Conservation (phyloP, 1,140 invertebrate species). For the Leptinotarsa lineolata region DNA sequence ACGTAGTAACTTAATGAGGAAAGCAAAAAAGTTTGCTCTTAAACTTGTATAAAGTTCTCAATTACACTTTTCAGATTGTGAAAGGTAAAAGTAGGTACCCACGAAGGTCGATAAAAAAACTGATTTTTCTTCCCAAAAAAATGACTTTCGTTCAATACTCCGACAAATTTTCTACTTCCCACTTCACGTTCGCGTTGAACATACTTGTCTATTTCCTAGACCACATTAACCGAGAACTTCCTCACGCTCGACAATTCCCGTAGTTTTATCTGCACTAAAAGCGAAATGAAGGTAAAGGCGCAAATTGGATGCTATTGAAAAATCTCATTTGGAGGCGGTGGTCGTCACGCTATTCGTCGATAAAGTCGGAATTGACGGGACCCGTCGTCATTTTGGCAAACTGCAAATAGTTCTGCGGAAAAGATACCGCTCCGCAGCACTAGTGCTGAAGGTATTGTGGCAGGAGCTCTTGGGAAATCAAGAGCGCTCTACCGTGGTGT, state of each 20-base stretch:
- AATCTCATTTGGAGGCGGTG: conserved; percentile 29
- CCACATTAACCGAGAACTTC: no score
- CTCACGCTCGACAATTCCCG: neutral
- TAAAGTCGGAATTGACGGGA: conserved; percentile 34
- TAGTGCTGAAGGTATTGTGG: conserved; percentile 25
- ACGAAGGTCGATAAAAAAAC: no score
- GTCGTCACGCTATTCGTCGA: conserved; percentile 15
- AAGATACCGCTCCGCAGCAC: conserved; percentile 18
- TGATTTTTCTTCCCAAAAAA: no score
- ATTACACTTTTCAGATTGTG: no score
- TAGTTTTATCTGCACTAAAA: neutral
- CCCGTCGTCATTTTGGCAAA: conserved; percentile 20
- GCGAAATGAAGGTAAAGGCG: conserved; percentile 24
- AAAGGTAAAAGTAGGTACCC: no score
- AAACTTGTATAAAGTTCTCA: no score
- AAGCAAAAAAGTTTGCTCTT: no score
- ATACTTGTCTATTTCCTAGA: no score
- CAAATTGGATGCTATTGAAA: conserved; percentile 33
- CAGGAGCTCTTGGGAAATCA: conserved; percentile 32
- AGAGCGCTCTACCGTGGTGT: conserved; percentile 3
- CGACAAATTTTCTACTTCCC: no score
- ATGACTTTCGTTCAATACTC: no score
- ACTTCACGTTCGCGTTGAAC: no score
- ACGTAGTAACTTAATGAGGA: no score
- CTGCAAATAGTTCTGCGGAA: conserved; percentile 30